Conservation (phyloP, 2,888 invertebrate species). For the Eupsilia transversa region DNA sequence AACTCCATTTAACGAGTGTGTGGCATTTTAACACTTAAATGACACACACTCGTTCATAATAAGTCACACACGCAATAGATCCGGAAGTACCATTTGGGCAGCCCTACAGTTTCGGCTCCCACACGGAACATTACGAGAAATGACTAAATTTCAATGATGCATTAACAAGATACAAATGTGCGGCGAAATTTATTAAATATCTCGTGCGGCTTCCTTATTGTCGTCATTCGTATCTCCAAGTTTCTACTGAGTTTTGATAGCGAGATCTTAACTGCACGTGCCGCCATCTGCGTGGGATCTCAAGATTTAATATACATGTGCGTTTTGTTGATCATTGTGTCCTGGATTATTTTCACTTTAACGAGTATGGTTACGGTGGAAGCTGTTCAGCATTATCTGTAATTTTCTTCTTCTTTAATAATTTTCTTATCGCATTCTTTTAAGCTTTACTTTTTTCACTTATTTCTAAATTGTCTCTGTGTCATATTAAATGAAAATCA, state of each 20-base stretch:
- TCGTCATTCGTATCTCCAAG: conserved; percentile 56
- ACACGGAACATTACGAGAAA: conserved; percentile 62
- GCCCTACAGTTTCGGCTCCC: conserved; percentile 27
- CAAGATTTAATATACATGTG: conserved; percentile 50
- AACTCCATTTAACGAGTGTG: not conserved
- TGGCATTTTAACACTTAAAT: too few relatives aligned
- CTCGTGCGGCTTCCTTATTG: conserved; percentile 58
- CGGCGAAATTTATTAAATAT: conserved; percentile 61
- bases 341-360: conserved; percentile 18
- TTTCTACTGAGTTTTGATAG: conserved; percentile 60
- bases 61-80: conserved; percentile 13
- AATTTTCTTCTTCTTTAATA: conserved; percentile 6
- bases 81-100: conserved; percentile 14
- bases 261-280: conserved; percentile 57
- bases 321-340: conserved; percentile 34
- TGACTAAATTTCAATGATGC: conserved; percentile 71
- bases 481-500: too few relatives aligned
- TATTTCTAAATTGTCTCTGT: not conserved
- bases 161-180: conserved; percentile 68
- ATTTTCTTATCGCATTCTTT: not conserved
- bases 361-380: not conserved
- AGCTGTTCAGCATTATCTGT: conserved; percentile 23
- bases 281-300: conserved; percentile 34
- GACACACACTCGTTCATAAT: too few relatives aligned
- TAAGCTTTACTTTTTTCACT: not conserved